phyloP scores from a whole-genome alignment of 2,797 vertebrate species.

The Holocentrus rufus region DNA sequence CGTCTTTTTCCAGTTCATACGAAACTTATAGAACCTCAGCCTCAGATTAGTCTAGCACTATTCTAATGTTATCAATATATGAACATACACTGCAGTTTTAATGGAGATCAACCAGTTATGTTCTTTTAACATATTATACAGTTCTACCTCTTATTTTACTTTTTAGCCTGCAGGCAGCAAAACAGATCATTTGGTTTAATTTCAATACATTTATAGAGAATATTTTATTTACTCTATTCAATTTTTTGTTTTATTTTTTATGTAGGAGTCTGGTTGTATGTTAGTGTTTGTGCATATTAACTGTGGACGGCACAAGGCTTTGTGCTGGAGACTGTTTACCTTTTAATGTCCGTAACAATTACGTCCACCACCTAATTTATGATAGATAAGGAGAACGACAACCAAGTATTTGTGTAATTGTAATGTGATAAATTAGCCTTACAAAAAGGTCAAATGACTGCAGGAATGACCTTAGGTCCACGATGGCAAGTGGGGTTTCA shows the following conservation, averaged over 20 bases:
- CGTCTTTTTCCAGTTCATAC: slow-evolving; percentile 46
- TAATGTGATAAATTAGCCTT: slow-evolving; percentile 49
- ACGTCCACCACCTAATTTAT: slow-evolving; percentile 7
- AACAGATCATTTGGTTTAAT: too few species aligned
- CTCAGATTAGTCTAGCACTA: slow-evolving; percentile 17
- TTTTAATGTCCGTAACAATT: slow-evolving; percentile 12
- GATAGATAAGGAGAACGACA: slow-evolving; percentile 36
- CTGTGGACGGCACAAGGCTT: neutral
- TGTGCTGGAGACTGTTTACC: slow-evolving; percentile 6
- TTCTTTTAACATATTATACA: neutral
- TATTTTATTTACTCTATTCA: neutral
- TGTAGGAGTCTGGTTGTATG: neutral
- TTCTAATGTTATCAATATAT: slow-evolving; percentile 30
- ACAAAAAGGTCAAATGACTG: slow-evolving; percentile 70
- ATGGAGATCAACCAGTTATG: slow-evolving; percentile 20
- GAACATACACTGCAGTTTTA: slow-evolving; percentile 32
- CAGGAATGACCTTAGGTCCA: slow-evolving; percentile 62
- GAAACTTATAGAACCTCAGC: slow-evolving; percentile 39
- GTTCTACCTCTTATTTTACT: slow-evolving; percentile 5
- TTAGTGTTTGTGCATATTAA: neutral
- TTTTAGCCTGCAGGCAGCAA: neutral
- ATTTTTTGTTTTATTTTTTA: neutral
- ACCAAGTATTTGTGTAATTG: slow-evolving; percentile 25
- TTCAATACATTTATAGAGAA: neutral
- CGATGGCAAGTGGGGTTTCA: slow-evolving; percentile 43